Percentiles rank a stretch among this genome's conserved stretches.
Conservation (phyloP, 1,140 invertebrate species). For the Calephelis nemesis region DNA sequence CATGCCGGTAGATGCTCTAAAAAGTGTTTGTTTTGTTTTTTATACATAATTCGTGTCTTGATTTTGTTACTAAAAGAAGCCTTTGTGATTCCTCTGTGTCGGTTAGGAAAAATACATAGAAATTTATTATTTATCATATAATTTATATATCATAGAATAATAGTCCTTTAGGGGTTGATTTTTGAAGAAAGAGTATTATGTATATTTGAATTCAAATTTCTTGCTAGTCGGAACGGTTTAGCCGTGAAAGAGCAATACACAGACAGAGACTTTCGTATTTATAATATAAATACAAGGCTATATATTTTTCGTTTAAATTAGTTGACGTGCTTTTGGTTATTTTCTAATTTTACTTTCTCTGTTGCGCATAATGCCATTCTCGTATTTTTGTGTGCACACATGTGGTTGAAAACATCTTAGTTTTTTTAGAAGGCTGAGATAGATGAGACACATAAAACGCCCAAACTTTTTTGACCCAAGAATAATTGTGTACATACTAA, state of each 20-base stretch:
- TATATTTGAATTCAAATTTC: too few species aligned
- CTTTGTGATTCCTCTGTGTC: too few species aligned
- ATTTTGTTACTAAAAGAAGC: too few species aligned
- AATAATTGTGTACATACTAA: background rate
- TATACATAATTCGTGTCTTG: background rate
- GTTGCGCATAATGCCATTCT: constrained; percentile 56
- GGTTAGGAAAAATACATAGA: too few species aligned
- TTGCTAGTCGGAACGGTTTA: too few species aligned
- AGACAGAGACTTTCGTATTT: too few species aligned
- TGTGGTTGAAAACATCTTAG: constrained; percentile 22
- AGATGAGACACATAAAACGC: background rate
- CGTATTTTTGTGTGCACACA: constrained; percentile 31
- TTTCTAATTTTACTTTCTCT: constrained; percentile 55
- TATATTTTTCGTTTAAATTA: constrained; percentile 1
- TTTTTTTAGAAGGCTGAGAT: background rate
- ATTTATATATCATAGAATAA: too few species aligned
- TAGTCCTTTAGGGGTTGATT: too few species aligned
- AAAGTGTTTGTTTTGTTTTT: background rate
- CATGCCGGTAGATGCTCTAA: too few species aligned
- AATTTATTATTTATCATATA: too few species aligned
- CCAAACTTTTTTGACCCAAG: constrained; percentile 14
- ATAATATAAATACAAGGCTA: background rate
- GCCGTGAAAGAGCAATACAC: too few species aligned
- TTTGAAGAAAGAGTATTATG: too few species aligned
- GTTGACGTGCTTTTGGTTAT: constrained; percentile 26